Percentiles rank a stretch among this genome's conserved stretches.
phyloP scores from a whole-genome alignment of 2,113 vertebrate genomes.

The Siphamia tubifer region DNA sequence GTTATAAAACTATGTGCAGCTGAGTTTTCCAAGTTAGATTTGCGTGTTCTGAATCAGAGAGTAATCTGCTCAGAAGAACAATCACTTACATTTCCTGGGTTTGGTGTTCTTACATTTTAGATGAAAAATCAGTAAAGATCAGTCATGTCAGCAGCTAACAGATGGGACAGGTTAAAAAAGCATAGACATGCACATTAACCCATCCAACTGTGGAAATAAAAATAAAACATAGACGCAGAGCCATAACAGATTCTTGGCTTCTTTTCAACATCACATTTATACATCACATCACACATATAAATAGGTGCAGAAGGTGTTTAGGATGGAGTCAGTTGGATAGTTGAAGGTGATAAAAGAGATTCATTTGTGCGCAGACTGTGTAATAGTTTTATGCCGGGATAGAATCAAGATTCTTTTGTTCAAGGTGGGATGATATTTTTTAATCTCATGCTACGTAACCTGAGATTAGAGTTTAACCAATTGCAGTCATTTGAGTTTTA shows the following conservation, averaged over 20 bases:
- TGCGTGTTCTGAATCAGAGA: constrained; percentile 32
- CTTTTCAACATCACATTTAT: neutral
- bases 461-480: no score
- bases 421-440: no score
- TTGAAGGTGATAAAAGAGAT: neutral
- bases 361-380: neutral
- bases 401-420: no score
- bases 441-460: no score
- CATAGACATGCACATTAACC: neutral
- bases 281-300: no score
- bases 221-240: constrained; percentile 1
- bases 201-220: neutral
- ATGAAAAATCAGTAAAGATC: constrained; percentile 4
- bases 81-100: neutral
- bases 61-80: constrained; percentile 9
- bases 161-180: neutral
- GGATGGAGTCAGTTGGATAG: neutral
- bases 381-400: no score
- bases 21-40: constrained; percentile 3
- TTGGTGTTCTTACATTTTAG: constrained; percentile 10
- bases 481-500: no score
- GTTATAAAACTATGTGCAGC: constrained; percentile 32
- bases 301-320: neutral
- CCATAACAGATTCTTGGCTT: constrained; percentile 14
- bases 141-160: neutral